A percentile compares a stretch with the other conserved stretches of the same genome.
phyloP scores from a whole-genome alignment of 2,113 vertebrate species.

The Erinaceus europaeus region DNA sequence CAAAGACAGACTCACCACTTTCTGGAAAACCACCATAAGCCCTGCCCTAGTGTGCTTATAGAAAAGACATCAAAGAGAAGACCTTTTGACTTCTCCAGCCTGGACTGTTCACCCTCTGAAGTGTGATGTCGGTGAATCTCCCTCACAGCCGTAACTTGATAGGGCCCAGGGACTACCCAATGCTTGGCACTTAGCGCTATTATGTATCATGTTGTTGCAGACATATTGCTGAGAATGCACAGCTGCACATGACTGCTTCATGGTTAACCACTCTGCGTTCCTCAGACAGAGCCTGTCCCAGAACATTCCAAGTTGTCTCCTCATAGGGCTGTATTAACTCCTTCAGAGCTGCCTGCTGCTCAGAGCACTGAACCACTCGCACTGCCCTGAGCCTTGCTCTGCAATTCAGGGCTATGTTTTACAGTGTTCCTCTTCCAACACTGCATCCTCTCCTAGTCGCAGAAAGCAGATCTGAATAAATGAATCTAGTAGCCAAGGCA shows the following conservation, averaged over 20 bases:
- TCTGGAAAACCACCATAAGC: background rate
- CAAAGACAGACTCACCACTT: background rate
- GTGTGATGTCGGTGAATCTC: conserved; percentile 15
- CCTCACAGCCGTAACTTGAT: conserved; percentile 28
- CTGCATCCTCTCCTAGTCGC: background rate
- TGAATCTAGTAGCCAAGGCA: background rate
- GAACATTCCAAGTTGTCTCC: background rate
- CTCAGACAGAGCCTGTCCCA: background rate
- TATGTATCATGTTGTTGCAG: conserved; percentile 31
- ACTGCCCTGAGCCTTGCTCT: background rate
- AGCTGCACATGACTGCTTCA: background rate
- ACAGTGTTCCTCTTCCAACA: background rate
- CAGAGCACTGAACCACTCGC: background rate
- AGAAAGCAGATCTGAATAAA: background rate
- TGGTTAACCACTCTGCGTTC: background rate
- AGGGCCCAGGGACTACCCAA: conserved; percentile 33
- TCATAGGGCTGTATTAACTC: background rate
- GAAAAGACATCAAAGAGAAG: background rate
- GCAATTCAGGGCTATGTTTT: background rate
- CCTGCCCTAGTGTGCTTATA: background rate
- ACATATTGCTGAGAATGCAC: conserved; percentile 18
- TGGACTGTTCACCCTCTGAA: background rate
- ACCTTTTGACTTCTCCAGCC: background rate
- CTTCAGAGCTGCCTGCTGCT: background rate
- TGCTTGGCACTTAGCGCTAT: background rate